phyloP scores from a whole-genome alignment of 37 sponge, comb jelly and placozoan genomes.

The Axinella damicornis region DNA sequence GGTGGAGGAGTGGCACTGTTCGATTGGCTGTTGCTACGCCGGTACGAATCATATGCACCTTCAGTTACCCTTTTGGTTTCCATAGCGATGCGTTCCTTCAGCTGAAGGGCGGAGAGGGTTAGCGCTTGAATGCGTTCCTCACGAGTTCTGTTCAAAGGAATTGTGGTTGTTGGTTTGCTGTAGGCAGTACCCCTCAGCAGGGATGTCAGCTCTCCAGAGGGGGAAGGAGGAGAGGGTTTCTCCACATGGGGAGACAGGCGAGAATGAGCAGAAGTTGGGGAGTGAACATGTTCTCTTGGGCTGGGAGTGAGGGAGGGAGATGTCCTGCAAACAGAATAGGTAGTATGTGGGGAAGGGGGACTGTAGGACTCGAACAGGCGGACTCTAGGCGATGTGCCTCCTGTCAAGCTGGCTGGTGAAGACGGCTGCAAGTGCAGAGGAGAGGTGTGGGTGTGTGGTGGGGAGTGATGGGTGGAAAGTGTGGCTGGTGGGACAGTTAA shows the following conservation, averaged over 20 bases:
- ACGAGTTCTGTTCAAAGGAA: not conserved
- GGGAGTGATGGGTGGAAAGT: not conserved
- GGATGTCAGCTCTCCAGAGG: not conserved
- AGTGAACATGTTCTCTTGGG: not conserved
- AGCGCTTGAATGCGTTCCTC: slow-evolving; percentile 53
- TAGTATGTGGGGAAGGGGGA: slow-evolving; percentile 7
- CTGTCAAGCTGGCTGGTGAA: not conserved
- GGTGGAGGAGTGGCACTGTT: not conserved
- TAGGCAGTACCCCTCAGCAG: not conserved
- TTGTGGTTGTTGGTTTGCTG: not conserved
- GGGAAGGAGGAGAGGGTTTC: not conserved
- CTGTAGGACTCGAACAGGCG: not conserved
- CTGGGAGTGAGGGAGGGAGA: not conserved
- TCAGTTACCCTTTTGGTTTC: slow-evolving; percentile 30
- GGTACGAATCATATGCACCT: not conserved
- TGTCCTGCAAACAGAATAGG: not conserved
- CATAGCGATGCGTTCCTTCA: slow-evolving; percentile 49
- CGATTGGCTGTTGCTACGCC: not conserved
- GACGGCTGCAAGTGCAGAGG: not conserved
- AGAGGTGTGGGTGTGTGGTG: not conserved
- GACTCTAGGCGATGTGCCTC: no score
- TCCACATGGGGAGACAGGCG: not conserved
- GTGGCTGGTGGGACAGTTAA: not conserved
- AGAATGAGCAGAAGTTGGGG: not conserved
- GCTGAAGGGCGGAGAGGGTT: slow-evolving; percentile 50